Base-by-base conservation (phyloP, 1,140 invertebrate species). In the Acromyrmex charruanus region DNA sequence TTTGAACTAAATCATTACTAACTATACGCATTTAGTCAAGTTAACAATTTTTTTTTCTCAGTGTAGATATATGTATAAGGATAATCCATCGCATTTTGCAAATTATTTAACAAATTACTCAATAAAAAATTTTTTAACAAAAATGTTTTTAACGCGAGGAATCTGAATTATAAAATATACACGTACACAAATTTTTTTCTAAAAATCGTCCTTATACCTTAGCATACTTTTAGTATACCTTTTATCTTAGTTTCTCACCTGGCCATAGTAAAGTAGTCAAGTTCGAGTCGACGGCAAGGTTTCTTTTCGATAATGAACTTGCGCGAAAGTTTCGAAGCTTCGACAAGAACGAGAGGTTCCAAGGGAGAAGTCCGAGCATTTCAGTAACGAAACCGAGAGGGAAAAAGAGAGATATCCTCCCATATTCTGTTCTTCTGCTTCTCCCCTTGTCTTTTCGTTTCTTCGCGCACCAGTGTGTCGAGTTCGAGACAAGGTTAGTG, bases 401-500 rank as follows among this genome's bases (percentile, higher is more conserved):
- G 71, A 85, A 10, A 77, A 16, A 53, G 28, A 75, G 25, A 77
- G 58, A 39, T 87, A 25, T 25, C 65, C 74, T 44, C 25, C 49
- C 28, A 71, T 81, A 61, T 49, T 77, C 49, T 69, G 81, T 66
- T 80, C 16, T 21, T 35, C 3, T 39, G 0, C 5, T n/a, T 7
- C 31, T 51, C 7, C 14, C 7, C 55, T 35, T 61, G 28, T 55
- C 12, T 69, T n/a, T 61, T 16, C 44, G 18, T 58, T 59, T 39
- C n/a, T 53, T 68, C 39, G 16, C 25, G 9, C 3, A 31, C 18
- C 66, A 49, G 66, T 74, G 59, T 81, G 84, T 84, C 51, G 82
- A 92, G 51, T 92, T 92, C 71, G 90, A 89, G 92, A 92, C 91
- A 92, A 91, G 92, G 91, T 92, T 91, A 92, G 79, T 92, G 88